Conservation (phyloP, 35 echinoderm and acorn worm species). For the Ophiothrix spiculata region DNA sequence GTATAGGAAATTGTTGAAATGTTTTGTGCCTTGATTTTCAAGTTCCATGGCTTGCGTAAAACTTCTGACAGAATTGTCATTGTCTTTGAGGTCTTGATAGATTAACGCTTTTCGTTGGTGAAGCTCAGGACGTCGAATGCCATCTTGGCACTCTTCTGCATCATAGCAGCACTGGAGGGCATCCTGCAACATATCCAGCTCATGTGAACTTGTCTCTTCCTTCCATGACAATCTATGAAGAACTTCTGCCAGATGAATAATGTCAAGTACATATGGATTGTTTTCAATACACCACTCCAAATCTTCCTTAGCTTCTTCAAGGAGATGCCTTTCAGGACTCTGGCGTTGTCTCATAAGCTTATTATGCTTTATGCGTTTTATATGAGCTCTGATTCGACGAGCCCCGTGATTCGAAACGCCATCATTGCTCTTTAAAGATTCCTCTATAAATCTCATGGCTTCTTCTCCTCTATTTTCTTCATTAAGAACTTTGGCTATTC, state of each 20-base stretch:
- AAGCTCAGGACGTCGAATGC: neutral
- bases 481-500: neutral
- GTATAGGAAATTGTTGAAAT: neutral
- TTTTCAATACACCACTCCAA: neutral
- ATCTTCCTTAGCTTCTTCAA: neutral
- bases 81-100: neutral
- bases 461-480: neutral
- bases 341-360: neutral
- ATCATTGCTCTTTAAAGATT: neutral
- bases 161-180: neutral
- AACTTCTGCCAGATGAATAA: neutral
- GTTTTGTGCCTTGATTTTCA: neutral
- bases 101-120: neutral
- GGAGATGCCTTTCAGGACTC: neutral
- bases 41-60: neutral
- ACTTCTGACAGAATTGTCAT: neutral
- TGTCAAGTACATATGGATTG: neutral
- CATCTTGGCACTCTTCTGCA: neutral
- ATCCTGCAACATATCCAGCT: neutral
- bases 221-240: neutral
- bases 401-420: neutral
- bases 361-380: neutral
- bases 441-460: neutral
- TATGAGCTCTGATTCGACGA: neutral
- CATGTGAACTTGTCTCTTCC: neutral